Base-by-base conservation (phyloP, 1,140 invertebrate genomes). In the Conus ventricosus region DNA sequence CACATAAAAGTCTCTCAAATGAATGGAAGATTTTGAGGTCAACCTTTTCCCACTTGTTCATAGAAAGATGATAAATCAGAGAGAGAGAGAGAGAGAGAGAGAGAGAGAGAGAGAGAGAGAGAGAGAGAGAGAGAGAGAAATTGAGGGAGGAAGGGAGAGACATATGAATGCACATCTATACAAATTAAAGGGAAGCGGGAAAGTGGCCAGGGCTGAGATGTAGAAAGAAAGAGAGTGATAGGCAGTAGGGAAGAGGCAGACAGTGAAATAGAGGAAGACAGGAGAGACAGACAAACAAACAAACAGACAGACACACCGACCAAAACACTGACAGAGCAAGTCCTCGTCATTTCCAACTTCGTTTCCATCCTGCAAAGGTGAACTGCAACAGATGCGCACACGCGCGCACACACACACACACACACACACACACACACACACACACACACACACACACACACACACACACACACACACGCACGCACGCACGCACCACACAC, bases 211-310 rank as follows among this genome's bases (percentile, higher is more conserved):
- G 60, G 17, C 11, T 13, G 60, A 63, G 4, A 63, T 11, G 17
- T 11, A 63, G 60, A 63, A 4, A 63, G 60, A 63, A 20, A 63
- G 60, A 63, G 60, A 63, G 60, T 13, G 60, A 63, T 0, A 63
- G 60, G 17, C 60, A 20, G 17, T 11, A 63, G 84, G 60, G 84
- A 39, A 85, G 84, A 85, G 84, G 39, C 51, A 85, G 84, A 85
- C 51, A 85, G 84, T 57, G 82, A 83, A 39, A 83, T 2, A 83
- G 82, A 83, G 82, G 51, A 8, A 83, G 60, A 63, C 11, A 63
- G 60, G 60, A 63, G 60, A 63, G 60, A 4, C 11, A 63, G 60
- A 63, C 11, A 63, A 20, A 63, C 11, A 63, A 4, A 63, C 11
- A 63, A 4, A 63, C 11, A 63, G 60, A 63, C 1, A 63, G 60